Conservation (phyloP, 2,113 vertebrate species). For the Tragelaphus scriptus region DNA sequence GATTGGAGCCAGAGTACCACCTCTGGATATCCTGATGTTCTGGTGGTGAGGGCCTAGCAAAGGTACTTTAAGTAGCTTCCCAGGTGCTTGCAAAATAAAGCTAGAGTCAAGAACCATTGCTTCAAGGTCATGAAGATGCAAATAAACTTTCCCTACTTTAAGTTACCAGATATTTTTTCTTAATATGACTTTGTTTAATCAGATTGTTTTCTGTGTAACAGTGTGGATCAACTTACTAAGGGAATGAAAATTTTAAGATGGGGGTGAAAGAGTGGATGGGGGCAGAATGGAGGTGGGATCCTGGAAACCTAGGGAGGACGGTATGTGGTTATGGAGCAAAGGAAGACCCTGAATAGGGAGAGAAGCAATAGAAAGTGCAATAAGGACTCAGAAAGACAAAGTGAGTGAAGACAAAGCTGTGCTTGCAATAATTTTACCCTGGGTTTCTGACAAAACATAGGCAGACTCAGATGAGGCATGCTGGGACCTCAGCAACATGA, state of each 20-base stretch:
- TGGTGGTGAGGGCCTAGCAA: neutral
- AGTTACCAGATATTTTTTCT: neutral
- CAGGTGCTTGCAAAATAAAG: neutral
- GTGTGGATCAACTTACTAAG: neutral
- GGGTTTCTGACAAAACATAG: neutral
- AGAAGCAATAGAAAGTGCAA: neutral
- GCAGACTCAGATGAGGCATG: neutral
- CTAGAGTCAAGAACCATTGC: neutral
- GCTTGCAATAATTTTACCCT: neutral
- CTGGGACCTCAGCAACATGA: neutral
- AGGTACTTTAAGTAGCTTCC: neutral
- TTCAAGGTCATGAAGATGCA: constrained; percentile 27
- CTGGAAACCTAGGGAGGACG: neutral
- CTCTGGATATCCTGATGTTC: neutral
- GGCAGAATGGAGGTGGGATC: neutral
- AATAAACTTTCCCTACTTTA: neutral
- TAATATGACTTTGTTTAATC: neutral
- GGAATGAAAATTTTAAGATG: neutral
- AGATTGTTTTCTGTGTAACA: neutral
- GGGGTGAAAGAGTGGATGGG: neutral
- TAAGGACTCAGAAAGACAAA: neutral
- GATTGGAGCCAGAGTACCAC: neutral
- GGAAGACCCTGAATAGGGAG: neutral
- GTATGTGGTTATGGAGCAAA: neutral
- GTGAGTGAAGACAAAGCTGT: neutral